These are phyloP conservation scores for Drosophila kepulauana DNA, from an alignment of 1,140 invertebrate genomes.

Conservation along the genomic window DNA sequence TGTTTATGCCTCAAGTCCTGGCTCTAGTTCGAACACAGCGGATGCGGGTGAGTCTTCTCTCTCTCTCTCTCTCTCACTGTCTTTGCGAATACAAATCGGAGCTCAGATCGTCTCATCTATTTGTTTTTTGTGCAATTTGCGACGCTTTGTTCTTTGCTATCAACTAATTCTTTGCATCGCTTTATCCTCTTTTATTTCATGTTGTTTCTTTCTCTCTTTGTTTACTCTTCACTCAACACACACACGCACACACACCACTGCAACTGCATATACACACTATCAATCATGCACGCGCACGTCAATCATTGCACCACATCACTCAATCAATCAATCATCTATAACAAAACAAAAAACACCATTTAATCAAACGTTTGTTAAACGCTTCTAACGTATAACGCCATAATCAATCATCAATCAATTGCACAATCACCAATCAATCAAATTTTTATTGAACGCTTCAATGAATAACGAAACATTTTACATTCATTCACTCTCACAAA, in stretches of 20 bases:
- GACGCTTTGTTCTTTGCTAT: conserved; percentile 32
- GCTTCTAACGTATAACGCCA: no score
- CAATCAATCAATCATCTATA: not conserved
- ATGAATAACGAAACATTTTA: no score
- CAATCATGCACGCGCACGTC: conserved; percentile 36
- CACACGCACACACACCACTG: conserved; percentile 9
- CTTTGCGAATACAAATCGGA: no score
- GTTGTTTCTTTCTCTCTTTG: conserved; percentile 49
- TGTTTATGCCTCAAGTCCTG: not conserved
- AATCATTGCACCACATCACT: conserved; percentile 32
- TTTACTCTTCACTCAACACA: conserved; percentile 36
- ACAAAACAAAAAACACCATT: not conserved
- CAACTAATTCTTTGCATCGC: conserved; percentile 44
- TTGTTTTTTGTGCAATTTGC: conserved; percentile 6
- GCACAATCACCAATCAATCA: no score
- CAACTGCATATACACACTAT: conserved; percentile 9
- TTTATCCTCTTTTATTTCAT: conserved; percentile 51
- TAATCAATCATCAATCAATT: no score
- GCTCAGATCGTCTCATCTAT: not conserved
- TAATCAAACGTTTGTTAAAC: not conserved
- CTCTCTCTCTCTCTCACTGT: no score
- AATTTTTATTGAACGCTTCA: no score
- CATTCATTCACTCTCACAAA: no score
- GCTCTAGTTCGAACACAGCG: conserved; percentile 8
- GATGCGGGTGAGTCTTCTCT: conserved; percentile 56